Evolutionary conservation across 1,140 invertebrate species (phyloP).

Genomic region (Rhopalosiphum maidis): DNA sequence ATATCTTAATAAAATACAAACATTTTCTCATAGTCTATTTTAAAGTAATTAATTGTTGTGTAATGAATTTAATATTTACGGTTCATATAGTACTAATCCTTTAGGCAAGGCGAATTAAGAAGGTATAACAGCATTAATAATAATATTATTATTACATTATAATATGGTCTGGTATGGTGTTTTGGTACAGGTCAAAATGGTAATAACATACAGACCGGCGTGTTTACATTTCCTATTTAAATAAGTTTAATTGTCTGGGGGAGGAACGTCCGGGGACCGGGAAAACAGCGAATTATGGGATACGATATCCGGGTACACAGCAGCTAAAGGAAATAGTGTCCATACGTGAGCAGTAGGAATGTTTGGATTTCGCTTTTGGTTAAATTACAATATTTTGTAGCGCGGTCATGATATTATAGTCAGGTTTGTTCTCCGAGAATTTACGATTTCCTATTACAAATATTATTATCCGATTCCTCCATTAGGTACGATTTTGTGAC

Average conservation of each 20-base stretch:
- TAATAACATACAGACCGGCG: neutral
- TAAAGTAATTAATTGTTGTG: neutral
- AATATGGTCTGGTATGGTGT: neutral
- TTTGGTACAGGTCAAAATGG: neutral
- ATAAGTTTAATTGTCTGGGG: slow-evolving; percentile 1
- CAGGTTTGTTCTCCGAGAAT: neutral
- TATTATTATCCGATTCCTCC: neutral
- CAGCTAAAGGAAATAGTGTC: neutral
- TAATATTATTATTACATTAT: neutral
- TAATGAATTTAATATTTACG: neutral
- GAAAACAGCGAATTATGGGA: neutral
- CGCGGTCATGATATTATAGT: neutral
- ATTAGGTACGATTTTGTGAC: neutral
- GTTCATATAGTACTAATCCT: neutral
- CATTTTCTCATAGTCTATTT: neutral
- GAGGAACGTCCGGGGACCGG: neutral
- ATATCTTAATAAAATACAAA: neutral
- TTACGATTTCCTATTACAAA: slow-evolving; percentile 21
- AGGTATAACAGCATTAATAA: neutral
- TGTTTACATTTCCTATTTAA: slow-evolving; percentile 6
- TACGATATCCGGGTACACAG: slow-evolving; percentile 17
- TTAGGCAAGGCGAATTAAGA: neutral
- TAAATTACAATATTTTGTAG: neutral
- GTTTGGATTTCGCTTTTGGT: neutral
- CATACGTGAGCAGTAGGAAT: neutral